A percentile compares a stretch with the other conserved stretches of the same genome.
Conservation (phyloP, 2,113 vertebrate genomes). For the Otus sunia region DNA sequence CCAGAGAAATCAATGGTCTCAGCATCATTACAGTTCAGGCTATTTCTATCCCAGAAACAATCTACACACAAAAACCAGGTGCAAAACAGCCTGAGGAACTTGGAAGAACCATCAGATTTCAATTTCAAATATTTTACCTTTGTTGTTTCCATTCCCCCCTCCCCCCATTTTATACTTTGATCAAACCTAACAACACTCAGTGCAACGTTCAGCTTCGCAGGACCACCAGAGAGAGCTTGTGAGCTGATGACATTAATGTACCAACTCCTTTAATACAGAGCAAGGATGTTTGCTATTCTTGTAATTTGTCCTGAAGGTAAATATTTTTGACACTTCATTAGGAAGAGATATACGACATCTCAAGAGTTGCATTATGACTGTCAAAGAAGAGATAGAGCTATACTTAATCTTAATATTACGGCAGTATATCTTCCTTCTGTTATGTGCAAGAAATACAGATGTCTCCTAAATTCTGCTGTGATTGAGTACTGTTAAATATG, state of each 20-base stretch:
- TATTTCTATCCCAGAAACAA: not conserved
- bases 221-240: conserved; percentile 16
- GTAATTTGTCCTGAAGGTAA: conserved; percentile 55
- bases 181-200: not conserved
- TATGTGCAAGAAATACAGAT: conserved; percentile 12
- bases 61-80: not conserved
- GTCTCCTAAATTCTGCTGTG: not conserved
- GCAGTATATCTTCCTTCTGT: not conserved
- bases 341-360: conserved; percentile 14
- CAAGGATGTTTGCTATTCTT: not conserved
- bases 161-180: not conserved
- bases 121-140: not conserved
- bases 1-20: not conserved
- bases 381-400: conserved; percentile 47
- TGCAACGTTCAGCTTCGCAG: not conserved
- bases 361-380: conserved; percentile 39
- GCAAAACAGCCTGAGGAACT: not conserved
- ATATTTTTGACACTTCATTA: conserved; percentile 62
- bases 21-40: not conserved
- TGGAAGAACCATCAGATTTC: not conserved
- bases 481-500: conserved; percentile 25
- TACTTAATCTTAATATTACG: conserved; percentile 27
- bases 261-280: not conserved
- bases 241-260: not conserved
- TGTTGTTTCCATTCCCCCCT: not conserved